These are phyloP conservation scores for Sebastes steindachneri DNA, from an alignment of 2,797 vertebrate species.

Conservation along the genomic window DNA sequence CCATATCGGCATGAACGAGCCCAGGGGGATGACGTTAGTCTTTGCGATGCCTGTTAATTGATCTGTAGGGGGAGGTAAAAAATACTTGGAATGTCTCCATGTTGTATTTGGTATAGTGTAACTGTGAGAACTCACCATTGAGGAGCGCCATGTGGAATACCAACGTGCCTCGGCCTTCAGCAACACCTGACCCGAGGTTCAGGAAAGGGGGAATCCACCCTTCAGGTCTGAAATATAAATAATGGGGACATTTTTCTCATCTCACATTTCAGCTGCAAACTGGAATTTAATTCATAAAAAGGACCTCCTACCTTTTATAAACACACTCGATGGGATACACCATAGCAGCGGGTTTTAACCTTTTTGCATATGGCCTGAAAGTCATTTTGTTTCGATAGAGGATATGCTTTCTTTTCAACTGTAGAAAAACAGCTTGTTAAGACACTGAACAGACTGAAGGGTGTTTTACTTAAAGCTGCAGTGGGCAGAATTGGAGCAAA, in stretches of 20 bases:
- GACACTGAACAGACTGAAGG: rapidly evolving
- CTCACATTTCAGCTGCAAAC: not conserved
- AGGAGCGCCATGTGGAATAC: slow-evolving; percentile 80
- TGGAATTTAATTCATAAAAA: not conserved
- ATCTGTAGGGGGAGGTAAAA: slow-evolving; percentile 59
- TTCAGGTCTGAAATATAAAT: slow-evolving; percentile 58
- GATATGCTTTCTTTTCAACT: slow-evolving; percentile 70
- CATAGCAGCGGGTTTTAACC: slow-evolving; percentile 36
- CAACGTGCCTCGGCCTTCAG: slow-evolving; percentile 61
- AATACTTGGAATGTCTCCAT: rapidly evolving
- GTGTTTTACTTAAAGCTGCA: not conserved
- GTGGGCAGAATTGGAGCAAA: not conserved
- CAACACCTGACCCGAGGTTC: slow-evolving; percentile 49
- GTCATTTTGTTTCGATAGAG: slow-evolving; percentile 66
- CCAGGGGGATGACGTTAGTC: slow-evolving; percentile 68
- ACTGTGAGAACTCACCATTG: slow-evolving; percentile 59
- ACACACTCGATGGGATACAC: slow-evolving; percentile 64
- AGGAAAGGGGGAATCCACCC: slow-evolving; percentile 55
- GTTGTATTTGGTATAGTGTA: not conserved
- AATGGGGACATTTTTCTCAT: rapidly evolving
- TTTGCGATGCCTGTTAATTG: slow-evolving; percentile 57
- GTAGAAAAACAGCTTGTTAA: not conserved
- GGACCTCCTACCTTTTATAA: slow-evolving; percentile 57
- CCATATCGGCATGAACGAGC: slow-evolving; percentile 82
- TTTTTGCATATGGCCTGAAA: slow-evolving; percentile 62